These are phyloP conservation scores for Lophura nycthemera DNA, from an alignment of 2,113 vertebrate species.

Conservation along the genomic window DNA sequence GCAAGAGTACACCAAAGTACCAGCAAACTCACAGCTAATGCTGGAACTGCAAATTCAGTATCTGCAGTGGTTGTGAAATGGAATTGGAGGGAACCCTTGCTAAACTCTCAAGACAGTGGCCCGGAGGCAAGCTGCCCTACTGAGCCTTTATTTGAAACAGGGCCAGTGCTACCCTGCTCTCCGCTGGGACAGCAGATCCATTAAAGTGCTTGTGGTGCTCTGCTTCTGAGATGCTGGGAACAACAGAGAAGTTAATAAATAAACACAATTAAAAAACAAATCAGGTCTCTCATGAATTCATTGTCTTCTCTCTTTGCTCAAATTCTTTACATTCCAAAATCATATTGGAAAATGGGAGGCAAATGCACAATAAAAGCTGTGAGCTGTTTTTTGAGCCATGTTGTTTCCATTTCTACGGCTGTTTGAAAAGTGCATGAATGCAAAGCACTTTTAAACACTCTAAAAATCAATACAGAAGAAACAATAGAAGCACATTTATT, in stretches of 20 bases:
- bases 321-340: conserved; percentile 57
- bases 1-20: background rate
- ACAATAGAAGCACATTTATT: conserved; percentile 52
- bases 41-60: background rate
- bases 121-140: background rate
- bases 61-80: background rate
- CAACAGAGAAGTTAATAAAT: conserved; percentile 57
- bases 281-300: conserved; percentile 28
- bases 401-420: conserved; percentile 38
- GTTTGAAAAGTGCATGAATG: conserved; percentile 62
- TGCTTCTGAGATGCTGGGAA: background rate
- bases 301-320: conserved; percentile 45
- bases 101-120: background rate
- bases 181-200: background rate
- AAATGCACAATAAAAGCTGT: conserved; percentile 31
- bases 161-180: background rate
- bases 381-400: conserved; percentile 2
- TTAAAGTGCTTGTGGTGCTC: background rate
- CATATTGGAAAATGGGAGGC: conserved; percentile 32
- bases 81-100: background rate
- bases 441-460: conserved; percentile 66
- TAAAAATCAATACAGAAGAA: conserved; percentile 61
- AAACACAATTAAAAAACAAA: conserved; percentile 55
- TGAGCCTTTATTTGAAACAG: conserved; percentile 1
- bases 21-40: background rate